These are phyloP conservation scores for Bombyx huttoni DNA, from an alignment of 2,888 invertebrate genomes.

Conservation along the genomic window DNA sequence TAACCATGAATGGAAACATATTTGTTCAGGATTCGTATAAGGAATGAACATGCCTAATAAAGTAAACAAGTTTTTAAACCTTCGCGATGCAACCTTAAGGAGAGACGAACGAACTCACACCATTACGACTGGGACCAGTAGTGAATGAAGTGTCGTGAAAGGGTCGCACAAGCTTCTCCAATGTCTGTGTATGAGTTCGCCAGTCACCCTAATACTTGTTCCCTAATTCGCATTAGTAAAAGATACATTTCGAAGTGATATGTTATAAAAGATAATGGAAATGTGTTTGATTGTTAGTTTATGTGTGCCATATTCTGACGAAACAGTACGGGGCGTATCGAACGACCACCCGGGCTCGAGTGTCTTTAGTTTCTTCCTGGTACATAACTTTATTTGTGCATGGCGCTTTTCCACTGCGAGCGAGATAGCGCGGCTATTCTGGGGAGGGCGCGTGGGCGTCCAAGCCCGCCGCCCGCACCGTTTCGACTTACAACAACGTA, in stretches of 20 bases:
- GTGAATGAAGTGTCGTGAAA: constrained; percentile 20
- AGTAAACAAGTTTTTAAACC: constrained; percentile 59
- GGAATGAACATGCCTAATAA: constrained; percentile 51
- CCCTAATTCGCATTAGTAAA: constrained; percentile 30
- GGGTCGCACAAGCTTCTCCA: constrained; percentile 17
- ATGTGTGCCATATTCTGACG: constrained; percentile 5
- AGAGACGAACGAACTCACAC: constrained; percentile 38
- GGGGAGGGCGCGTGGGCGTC: constrained; percentile 46
- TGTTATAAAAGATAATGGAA: neutral
- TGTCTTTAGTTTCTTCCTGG: constrained; percentile 51
- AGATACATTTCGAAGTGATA: constrained; percentile 2
- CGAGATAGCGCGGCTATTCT: constrained; percentile 60
- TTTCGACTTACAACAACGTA: constrained; percentile 14
- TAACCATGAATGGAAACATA: constrained; percentile 53
- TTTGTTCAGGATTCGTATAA: constrained; percentile 45
- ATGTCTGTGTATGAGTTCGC: constrained; percentile 21
- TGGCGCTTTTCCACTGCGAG: constrained; percentile 57
- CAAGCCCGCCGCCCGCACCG: constrained; percentile 14
- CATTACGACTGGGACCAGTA: constrained; percentile 18
- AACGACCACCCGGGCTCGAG: constrained; percentile 24
- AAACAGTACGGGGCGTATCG: constrained; percentile 16
- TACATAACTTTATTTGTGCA: constrained; percentile 62
- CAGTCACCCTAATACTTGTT: constrained; percentile 16
- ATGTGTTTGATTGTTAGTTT: neutral
- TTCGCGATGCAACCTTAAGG: constrained; percentile 57